These are phyloP conservation scores for Lagopus muta DNA, from an alignment of 2,113 vertebrate genomes.

Conservation along the genomic window DNA sequence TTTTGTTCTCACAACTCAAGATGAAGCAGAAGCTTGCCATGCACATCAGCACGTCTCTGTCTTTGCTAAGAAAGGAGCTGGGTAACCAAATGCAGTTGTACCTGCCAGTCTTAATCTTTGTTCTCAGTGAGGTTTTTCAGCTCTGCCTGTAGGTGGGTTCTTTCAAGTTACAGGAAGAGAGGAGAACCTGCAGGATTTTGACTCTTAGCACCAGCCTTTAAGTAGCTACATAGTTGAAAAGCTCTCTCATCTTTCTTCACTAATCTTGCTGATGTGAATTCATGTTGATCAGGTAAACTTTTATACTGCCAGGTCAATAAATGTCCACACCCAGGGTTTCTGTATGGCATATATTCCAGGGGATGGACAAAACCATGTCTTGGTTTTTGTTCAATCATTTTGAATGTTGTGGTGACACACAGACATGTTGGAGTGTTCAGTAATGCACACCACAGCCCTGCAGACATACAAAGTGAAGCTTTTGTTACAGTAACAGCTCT, in stretches of 20 bases:
- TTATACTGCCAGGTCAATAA: not conserved
- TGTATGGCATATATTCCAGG: not conserved
- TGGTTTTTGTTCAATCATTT: not conserved
- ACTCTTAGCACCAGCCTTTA: not conserved
- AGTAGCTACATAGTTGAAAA: not conserved
- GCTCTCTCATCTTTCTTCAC: not conserved
- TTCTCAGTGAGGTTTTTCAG: not conserved
- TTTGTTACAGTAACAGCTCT: not conserved
- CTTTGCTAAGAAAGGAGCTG: not conserved
- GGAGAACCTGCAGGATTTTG: not conserved
- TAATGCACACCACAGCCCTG: accelerated
- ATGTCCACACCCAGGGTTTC: not conserved
- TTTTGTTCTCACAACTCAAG: not conserved
- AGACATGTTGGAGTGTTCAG: not conserved
- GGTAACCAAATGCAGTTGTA: not conserved
- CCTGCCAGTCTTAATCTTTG: not conserved
- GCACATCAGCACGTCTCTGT: not conserved
- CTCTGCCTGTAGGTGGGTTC: not conserved
- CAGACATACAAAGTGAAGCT: not conserved
- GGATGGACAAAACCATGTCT: not conserved
- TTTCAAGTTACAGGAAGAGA: not conserved
- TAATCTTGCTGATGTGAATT: not conserved
- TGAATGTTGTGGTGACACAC: not conserved
- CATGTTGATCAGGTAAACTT: not conserved
- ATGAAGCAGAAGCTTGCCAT: not conserved